A percentile compares a stretch with the other conserved stretches of the same genome.
phyloP scores from a whole-genome alignment of 2,113 vertebrate species.

The Sapayoa aenigma region DNA sequence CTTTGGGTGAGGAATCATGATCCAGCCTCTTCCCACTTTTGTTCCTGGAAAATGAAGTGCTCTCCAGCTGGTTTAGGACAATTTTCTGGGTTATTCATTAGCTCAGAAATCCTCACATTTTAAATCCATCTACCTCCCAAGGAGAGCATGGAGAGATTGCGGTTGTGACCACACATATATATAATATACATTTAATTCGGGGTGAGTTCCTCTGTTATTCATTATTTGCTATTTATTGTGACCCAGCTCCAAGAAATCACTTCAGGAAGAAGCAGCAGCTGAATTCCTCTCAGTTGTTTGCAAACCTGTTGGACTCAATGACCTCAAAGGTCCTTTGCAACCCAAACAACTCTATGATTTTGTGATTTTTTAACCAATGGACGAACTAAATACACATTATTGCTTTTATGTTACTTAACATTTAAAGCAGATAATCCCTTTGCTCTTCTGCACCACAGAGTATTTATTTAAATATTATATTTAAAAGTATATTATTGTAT shows the following conservation, averaged over 20 bases:
- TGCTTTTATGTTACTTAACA: too few relatives aligned
- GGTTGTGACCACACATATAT: accelerated
- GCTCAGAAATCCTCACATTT: not conserved
- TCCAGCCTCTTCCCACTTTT: not conserved
- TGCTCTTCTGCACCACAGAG: not conserved
- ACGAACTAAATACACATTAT: not conserved
- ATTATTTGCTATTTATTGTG: not conserved
- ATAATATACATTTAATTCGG: not conserved
- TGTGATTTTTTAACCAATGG: not conserved
- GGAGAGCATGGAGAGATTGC: not conserved
- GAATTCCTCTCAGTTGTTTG: accelerated
- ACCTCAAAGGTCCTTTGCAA: not conserved
- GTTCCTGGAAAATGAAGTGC: not conserved
- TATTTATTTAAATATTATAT: too few relatives aligned
- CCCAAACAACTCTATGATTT: not conserved
- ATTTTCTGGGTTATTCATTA: not conserved
- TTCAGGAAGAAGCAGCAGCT: not conserved
- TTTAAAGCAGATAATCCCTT: not conserved
- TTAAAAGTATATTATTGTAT: not conserved
- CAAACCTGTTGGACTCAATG: not conserved
- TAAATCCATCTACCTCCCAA: not conserved
- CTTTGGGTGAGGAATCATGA: not conserved
- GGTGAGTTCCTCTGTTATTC: not conserved
- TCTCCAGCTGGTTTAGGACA: not conserved
- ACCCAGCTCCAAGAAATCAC: not conserved